Conservation (phyloP, 2,888 invertebrate species). For the Lagria hirta region DNA sequence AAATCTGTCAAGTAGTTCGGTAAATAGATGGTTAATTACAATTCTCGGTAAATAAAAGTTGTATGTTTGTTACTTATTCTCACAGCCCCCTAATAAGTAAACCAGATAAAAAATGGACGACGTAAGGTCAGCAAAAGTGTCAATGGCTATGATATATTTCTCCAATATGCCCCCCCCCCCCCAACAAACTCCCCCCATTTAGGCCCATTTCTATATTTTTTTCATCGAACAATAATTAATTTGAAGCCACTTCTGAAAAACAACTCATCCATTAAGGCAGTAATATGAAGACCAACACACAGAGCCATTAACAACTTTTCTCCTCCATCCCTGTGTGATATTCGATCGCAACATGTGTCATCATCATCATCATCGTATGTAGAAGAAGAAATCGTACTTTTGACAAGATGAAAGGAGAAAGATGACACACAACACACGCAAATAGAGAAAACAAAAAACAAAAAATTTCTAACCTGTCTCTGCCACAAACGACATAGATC, state of each 20-base stretch:
- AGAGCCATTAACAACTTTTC: constrained; percentile 46
- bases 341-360: constrained; percentile 48
- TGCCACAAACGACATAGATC: constrained; percentile 11
- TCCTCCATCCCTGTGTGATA: constrained; percentile 41
- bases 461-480: constrained; percentile 17
- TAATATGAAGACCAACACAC: constrained; percentile 48
- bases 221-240: constrained; percentile 46
- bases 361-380: constrained; percentile 38
- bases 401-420: constrained; percentile 2
- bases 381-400: constrained; percentile 31
- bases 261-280: constrained; percentile 52
- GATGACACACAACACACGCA: too few relatives aligned
- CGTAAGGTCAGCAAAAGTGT: too few relatives aligned
- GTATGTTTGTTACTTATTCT: too few relatives aligned
- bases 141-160: too few relatives aligned
- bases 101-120: too few relatives aligned
- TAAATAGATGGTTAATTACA: too few relatives aligned
- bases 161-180: too few relatives aligned
- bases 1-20: too few relatives aligned
- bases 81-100: too few relatives aligned
- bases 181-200: background rate
- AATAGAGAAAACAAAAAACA: constrained; percentile 10
- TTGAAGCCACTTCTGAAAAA: constrained; percentile 51
- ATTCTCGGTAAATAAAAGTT: too few relatives aligned
- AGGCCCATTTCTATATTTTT: constrained; percentile 1